These are phyloP conservation scores for Psilanteris sp. DNA, from an alignment of 1,140 invertebrate genomes.

Conservation along the genomic window DNA sequence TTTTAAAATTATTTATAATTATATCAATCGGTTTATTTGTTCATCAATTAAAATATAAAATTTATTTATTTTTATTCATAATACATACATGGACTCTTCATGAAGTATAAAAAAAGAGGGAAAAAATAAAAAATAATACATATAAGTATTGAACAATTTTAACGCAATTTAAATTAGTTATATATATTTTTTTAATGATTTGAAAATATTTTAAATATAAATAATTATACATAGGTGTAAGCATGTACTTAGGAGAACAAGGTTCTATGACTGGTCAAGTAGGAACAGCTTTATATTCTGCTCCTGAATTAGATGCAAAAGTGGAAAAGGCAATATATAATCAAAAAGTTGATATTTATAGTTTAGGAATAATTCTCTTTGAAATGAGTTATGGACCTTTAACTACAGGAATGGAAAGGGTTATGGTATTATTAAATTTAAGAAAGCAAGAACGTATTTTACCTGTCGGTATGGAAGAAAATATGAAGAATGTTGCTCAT, in stretches of 20 bases:
- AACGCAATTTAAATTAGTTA: too few species aligned
- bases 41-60: too few species aligned
- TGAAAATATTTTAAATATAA: too few species aligned
- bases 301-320: slow-evolving; percentile 89
- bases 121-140: too few species aligned
- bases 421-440: slow-evolving; percentile 86
- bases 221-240: slow-evolving; percentile 64
- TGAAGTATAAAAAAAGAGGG: too few species aligned
- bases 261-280: slow-evolving; percentile 88
- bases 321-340: slow-evolving; percentile 87
- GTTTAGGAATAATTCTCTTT: slow-evolving; percentile 94
- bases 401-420: slow-evolving; percentile 92
- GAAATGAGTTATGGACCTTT: slow-evolving; percentile 94
- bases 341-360: slow-evolving; percentile 98
- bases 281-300: slow-evolving; percentile 95
- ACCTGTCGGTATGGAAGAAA: slow-evolving; percentile 82
- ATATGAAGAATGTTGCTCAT: slow-evolving; percentile 76
- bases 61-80: too few species aligned
- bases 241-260: slow-evolving; percentile 69
- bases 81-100: too few species aligned
- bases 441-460: slow-evolving; percentile 85
- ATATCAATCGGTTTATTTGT: too few species aligned
- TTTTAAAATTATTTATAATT: too few species aligned
- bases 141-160: too few species aligned
- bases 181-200: too few species aligned